Base-by-base conservation (phyloP, 2,797 vertebrate genomes). In the Enteromius afrohamiltoni region DNA sequence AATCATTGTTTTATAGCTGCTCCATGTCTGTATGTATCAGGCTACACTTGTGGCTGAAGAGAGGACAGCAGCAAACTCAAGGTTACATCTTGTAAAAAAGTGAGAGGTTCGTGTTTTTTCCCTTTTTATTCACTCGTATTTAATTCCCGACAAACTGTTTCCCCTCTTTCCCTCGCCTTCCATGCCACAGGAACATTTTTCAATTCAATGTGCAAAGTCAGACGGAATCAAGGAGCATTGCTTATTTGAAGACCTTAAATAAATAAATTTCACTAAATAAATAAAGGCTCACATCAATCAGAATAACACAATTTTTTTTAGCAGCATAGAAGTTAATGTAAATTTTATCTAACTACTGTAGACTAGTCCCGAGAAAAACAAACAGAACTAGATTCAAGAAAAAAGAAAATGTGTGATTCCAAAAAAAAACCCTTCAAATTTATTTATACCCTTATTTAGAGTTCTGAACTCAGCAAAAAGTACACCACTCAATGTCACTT, bases 151-250 rank as follows among this genome's bases (percentile, higher is more conserved):
- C 65, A 45, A 70, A 69, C 37, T 9, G 53, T 73, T 49, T 49
- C 9, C 3, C 29, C 10, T 0, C 47, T 47, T 62, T 37, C 37
- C 49, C 53, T 79, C 6, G 42, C 21, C 58, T 81, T 74, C 45
- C n/a, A 23, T 21, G 31, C n/a, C 60, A 67, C 21, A 49, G 69
- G 29, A 82, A 51, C 17, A 65, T 67, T 55, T 67, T 76, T 75
- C 60, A 82, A 68, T n/a, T 16, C 11, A 37, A 83, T 77, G 73
- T 34, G 47, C 60, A 76, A 67, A 74, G 80, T 64, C 80, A 74
- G 68, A 49, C 45, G 4, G n/a, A 75, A 76, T 76, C 71, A 83
- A 67, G 62, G 62, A 83, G 81, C 62, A 83, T 77, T 58, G 49
- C 81, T 68, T 76, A 83, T 76, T 47, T 49, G 81, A 45, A n/a